These are phyloP conservation scores for Acanthosepion pharaonis DNA, from an alignment of 2,888 invertebrate genomes.

Conservation along the genomic window DNA sequence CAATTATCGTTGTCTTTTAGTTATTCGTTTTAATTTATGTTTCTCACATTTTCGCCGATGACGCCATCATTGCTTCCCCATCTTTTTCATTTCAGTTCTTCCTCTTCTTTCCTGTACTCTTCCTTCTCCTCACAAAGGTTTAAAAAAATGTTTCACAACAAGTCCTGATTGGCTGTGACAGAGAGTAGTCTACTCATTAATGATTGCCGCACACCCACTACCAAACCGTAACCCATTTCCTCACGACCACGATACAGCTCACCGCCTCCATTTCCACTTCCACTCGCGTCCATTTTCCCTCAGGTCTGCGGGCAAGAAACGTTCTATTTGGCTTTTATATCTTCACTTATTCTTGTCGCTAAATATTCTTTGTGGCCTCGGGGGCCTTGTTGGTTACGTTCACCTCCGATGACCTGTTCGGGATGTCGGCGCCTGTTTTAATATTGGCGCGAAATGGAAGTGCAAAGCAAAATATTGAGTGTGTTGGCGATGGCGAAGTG, in stretches of 20 bases:
- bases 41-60: neutral
- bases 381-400: neutral
- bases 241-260: neutral
- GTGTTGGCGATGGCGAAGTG: neutral
- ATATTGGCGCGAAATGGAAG: constrained; percentile 33
- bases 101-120: neutral
- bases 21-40: neutral
- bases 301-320: neutral
- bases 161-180: neutral
- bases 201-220: too few species aligned
- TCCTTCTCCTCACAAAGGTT: neutral
- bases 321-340: constrained; percentile 33
- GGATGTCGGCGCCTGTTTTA: neutral
- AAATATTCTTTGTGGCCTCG: constrained; percentile 20
- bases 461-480: neutral
- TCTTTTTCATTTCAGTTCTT: neutral
- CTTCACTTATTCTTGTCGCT: neutral
- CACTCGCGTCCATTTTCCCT: too few species aligned
- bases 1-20: too few species aligned
- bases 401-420: neutral
- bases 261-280: neutral
- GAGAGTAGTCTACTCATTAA: neutral
- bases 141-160: neutral
- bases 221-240: neutral
- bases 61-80: neutral